phyloP scores from a whole-genome alignment of 1,140 invertebrate species.

The Odontomachus brunneus region DNA sequence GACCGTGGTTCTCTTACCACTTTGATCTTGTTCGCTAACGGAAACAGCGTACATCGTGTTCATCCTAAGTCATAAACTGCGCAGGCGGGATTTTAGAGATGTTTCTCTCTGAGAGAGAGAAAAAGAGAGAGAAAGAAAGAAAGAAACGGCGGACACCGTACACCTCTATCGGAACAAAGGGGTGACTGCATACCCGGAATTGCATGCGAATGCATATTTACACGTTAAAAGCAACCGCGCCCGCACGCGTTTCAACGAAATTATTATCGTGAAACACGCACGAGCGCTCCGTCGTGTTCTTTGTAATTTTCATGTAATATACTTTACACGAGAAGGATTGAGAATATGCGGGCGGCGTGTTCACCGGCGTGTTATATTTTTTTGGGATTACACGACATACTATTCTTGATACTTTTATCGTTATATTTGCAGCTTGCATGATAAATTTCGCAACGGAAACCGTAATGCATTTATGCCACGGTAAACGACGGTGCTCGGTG shows the following conservation, averaged over 20 bases:
- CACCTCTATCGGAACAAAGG: background rate
- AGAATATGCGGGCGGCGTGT: background rate
- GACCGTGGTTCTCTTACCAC: background rate
- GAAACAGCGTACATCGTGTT: background rate
- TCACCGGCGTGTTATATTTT: background rate
- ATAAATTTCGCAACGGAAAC: constrained; percentile 95
- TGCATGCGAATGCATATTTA: background rate
- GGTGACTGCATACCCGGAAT: background rate
- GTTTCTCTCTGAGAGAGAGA: background rate
- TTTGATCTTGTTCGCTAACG: background rate
- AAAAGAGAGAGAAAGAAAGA: background rate
- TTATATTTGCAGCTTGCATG: constrained; percentile 91
- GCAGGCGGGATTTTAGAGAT: background rate
- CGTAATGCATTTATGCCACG: constrained; percentile 95
- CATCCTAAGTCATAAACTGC: background rate
- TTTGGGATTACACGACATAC: background rate
- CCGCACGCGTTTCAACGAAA: background rate
- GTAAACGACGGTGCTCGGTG: constrained; percentile 92
- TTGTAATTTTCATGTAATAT: background rate
- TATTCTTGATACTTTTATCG: background rate
- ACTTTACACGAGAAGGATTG: background rate
- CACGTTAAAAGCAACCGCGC: background rate
- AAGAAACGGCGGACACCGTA: background rate
- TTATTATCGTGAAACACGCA: background rate
- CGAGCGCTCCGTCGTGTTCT: background rate